Percentiles rank a stretch among this genome's conserved stretches.
Conservation (phyloP, 2,113 vertebrate species). For the Pitta sordida region DNA sequence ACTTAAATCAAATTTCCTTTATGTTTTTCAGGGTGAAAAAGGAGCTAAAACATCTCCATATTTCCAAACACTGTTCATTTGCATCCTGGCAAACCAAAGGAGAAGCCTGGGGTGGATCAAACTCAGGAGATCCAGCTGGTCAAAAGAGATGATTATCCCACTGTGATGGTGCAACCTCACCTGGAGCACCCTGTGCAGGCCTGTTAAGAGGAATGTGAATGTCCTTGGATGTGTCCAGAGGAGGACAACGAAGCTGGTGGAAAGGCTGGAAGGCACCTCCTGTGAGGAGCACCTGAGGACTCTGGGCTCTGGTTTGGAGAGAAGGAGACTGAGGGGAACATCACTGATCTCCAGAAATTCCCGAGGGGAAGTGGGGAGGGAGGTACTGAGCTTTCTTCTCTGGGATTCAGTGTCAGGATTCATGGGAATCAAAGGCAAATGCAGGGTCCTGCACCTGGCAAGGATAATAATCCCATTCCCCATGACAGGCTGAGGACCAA, state of each 20-base stretch:
- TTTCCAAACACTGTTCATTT: not conserved
- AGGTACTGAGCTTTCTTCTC: not conserved
- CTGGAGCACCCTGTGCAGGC: not conserved
- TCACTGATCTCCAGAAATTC: not conserved
- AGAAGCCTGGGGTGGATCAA: not conserved
- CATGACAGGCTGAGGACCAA: no score
- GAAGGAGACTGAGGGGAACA: not conserved
- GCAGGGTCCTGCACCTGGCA: no score
- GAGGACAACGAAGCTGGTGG: not conserved
- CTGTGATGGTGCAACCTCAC: not conserved
- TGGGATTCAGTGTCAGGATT: not conserved
- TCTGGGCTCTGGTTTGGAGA: not conserved
- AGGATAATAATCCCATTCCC: no score
- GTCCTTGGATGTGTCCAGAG: not conserved
- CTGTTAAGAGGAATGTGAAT: not conserved
- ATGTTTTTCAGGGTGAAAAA: not conserved
- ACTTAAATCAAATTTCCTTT: not conserved
- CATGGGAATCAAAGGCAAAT: not conserved
- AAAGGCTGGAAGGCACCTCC: fast-evolving
- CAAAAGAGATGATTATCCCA: not conserved
- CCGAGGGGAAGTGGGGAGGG: not conserved
- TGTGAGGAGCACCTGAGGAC: not conserved
- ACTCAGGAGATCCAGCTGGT: fast-evolving
- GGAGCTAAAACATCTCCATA: not conserved
- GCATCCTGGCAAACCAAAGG: not conserved